Evolutionary conservation across 2,888 invertebrate species (phyloP).

Genomic region (Drosophila austrosaltans): DNA sequence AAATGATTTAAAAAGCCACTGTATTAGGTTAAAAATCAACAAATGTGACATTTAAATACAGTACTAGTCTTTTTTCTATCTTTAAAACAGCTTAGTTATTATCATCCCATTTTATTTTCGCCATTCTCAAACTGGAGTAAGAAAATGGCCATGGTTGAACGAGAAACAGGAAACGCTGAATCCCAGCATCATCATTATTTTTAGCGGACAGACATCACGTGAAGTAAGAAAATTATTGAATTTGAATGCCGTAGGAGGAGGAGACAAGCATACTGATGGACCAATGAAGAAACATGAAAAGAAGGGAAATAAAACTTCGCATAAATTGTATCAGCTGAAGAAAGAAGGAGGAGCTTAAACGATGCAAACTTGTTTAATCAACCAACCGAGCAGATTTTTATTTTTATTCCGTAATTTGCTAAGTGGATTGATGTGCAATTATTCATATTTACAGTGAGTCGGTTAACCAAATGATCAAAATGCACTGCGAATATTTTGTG

Average conservation of each 20-base stretch:
- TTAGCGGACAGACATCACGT: constrained; percentile 17
- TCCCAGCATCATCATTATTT: constrained; percentile 49
- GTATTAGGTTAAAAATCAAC: too few relatives aligned
- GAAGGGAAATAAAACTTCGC: constrained; percentile 14
- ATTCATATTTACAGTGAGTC: constrained; percentile 68
- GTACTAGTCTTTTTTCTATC: background rate
- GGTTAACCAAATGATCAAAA: constrained; percentile 67
- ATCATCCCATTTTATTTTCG: background rate
- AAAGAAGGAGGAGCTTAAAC: constrained; percentile 31
- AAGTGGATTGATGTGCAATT: constrained; percentile 36
- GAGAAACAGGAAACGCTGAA: constrained; percentile 39
- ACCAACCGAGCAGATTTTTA: background rate
- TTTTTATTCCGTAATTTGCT: constrained; percentile 34
- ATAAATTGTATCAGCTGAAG: constrained; percentile 29
- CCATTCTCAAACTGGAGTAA: constrained; percentile 35
- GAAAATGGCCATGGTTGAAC: constrained; percentile 45
- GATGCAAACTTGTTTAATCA: background rate
- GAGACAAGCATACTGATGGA: background rate
- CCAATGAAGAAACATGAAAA: constrained; percentile 31
- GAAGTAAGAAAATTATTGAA: constrained; percentile 58
- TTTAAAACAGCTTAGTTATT: background rate
- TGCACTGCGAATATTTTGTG: constrained; percentile 50
- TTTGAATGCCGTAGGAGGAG: constrained; percentile 47
- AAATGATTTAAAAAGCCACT: background rate
- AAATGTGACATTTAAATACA: too few relatives aligned